Base-by-base conservation (phyloP, 2,888 invertebrate species). In the Agrochola lychnidis region DNA sequence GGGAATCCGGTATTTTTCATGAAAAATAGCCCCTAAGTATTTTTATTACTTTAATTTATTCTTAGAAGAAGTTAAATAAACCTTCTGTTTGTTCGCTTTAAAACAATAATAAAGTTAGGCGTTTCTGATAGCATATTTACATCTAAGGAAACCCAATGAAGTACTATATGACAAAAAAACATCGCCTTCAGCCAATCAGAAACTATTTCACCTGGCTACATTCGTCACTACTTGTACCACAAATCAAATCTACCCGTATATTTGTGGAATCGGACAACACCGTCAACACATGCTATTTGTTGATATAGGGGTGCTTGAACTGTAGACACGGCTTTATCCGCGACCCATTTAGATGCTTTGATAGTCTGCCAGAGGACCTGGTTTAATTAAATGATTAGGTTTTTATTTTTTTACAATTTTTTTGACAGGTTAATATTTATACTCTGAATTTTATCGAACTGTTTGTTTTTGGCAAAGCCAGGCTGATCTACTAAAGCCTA, bases 251-350 rank as follows among this genome's bases (percentile, higher is more conserved):
- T 57, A 59, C 12, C 19, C 42, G 71, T 30, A n/a, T 80, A 78
- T 75, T 77, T 71, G 45, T 75, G 56, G 75, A 76, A 69, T 59
- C 71, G 30, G 63, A 73, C 64, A 51, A n/a, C 12, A 64, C 68
- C 36, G 64, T 61, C 73, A 69, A 12, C 66, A 70, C 30, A 40
- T 45, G 69, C 53, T 78, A 73, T 82, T 81, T 79, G 79, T 81
- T 79, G 68, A 76, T 71, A 66, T 42, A 66, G 83, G 57, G 84
- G 83, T 86, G 66, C 30, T 80, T 85, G 86, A 86, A 83, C 84
- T 64, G 71, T 16, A 66, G 66, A 12, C 66, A 82, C 72, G 62
- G 57, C 70, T 70, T 67, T 66, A 73, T 68, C 53, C 69, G 80
- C 77, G 77, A 76, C 86, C 80, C 56, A 86, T 74, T 85, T 80